Percentiles rank a stretch among this genome's conserved stretches.
Conservation (phyloP, 2,888 invertebrate genomes). For the Limnephilus rhombicus region DNA sequence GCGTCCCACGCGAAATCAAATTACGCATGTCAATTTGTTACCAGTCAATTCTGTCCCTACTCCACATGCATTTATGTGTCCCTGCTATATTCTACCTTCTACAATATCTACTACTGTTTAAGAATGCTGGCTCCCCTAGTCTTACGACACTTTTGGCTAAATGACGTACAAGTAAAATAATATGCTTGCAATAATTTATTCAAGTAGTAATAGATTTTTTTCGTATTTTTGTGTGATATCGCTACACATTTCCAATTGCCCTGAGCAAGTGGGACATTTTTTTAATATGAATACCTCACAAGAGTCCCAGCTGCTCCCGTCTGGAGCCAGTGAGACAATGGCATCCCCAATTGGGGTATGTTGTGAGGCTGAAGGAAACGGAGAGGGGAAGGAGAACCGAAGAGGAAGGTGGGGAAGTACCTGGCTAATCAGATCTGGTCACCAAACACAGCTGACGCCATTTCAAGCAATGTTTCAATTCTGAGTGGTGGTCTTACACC, state of each 20-base stretch:
- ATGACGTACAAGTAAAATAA: neutral
- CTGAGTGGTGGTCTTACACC: no score
- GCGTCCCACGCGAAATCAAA: constrained; percentile 62
- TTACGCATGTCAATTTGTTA: constrained; percentile 65
- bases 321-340: no score
- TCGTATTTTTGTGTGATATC: neutral
- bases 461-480: no score
- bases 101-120: constrained; percentile 47
- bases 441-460: no score
- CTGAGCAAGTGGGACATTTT: neutral
- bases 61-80: constrained; percentile 50
- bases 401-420: no score
- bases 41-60: constrained; percentile 63
- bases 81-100: constrained; percentile 14
- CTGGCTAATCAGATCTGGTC: no score
- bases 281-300: no score
- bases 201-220: neutral
- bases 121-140: constrained; percentile 18
- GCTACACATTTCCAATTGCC: neutral
- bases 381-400: no score
- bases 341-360: no score
- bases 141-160: neutral
- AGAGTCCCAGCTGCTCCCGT: no score
- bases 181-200: neutral
- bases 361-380: no score